Conservation (phyloP, 2,113 vertebrate species). For the Grus americana region DNA sequence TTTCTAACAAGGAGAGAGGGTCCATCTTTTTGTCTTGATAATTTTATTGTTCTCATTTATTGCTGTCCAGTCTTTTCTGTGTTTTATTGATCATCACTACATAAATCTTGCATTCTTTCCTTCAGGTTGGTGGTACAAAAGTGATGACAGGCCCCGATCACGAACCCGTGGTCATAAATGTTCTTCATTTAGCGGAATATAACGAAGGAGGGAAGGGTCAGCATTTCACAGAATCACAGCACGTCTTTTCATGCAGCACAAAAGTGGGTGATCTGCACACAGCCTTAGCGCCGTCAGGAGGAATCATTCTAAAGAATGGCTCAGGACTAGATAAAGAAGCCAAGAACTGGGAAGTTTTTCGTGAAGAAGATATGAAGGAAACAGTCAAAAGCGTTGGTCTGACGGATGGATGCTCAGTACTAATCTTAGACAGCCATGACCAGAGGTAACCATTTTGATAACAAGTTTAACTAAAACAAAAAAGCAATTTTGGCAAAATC, state of each 20-base stretch:
- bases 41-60: background rate
- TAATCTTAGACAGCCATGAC: conserved; percentile 80
- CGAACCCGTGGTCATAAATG: conserved; percentile 85
- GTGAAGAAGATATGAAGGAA: conserved; percentile 78
- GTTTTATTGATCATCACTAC: background rate
- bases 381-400: conserved; percentile 84
- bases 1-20: background rate
- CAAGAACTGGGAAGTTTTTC: conserved; percentile 81
- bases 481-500: background rate
- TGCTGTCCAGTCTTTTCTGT: background rate
- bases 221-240: conserved; percentile 54
- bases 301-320: conserved; percentile 68
- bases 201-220: conserved; percentile 40
- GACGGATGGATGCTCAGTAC: conserved; percentile 81
- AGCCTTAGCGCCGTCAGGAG: conserved; percentile 60
- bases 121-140: conserved; percentile 82
- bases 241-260: conserved; percentile 63
- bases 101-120: background rate
- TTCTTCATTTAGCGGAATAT: conserved; percentile 75
- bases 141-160: conserved; percentile 81
- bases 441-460: conserved; percentile 74
- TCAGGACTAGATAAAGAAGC: background rate
- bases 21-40: background rate
- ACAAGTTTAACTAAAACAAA: background rate
- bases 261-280: conserved; percentile 52